Evolutionary conservation across 1,140 invertebrate species (phyloP).

Genomic region (Sitobion miscanthi): DNA sequence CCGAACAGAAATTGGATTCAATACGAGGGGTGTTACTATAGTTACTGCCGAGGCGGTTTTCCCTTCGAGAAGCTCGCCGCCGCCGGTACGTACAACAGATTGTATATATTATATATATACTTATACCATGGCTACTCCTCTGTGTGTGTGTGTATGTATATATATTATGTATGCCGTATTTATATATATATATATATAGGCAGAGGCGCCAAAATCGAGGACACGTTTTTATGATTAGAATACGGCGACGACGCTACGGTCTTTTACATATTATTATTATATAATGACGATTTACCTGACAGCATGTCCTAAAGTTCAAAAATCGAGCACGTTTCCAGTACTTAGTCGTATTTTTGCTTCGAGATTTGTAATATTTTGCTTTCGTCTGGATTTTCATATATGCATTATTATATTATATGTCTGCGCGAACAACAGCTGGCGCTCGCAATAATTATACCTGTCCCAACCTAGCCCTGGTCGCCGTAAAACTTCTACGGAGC

Average conservation of each 20-base stretch:
- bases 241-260: not conserved
- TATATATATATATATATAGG: not conserved
- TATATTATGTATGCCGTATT: not conserved
- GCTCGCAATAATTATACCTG: not conserved
- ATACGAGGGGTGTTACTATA: slow-evolving; percentile 55
- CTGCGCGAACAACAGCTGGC: not conserved
- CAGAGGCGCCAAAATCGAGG: not conserved
- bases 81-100: not conserved
- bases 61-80: slow-evolving; percentile 33
- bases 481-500: not conserved
- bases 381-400: not conserved
- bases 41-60: slow-evolving; percentile 50
- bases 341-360: too few species aligned
- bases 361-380: not conserved
- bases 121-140: not conserved
- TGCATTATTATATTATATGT: not conserved
- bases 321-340: not conserved
- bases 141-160: not conserved
- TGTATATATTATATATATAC: not conserved
- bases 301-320: too few species aligned
- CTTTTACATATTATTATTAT: not conserved
- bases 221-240: slow-evolving; percentile 15
- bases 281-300: not conserved
- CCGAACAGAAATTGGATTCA: slow-evolving; percentile 56
- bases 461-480: not conserved